These are phyloP conservation scores for Botia almorhae DNA, from an alignment of 2,797 vertebrate species.

Conservation along the genomic window DNA sequence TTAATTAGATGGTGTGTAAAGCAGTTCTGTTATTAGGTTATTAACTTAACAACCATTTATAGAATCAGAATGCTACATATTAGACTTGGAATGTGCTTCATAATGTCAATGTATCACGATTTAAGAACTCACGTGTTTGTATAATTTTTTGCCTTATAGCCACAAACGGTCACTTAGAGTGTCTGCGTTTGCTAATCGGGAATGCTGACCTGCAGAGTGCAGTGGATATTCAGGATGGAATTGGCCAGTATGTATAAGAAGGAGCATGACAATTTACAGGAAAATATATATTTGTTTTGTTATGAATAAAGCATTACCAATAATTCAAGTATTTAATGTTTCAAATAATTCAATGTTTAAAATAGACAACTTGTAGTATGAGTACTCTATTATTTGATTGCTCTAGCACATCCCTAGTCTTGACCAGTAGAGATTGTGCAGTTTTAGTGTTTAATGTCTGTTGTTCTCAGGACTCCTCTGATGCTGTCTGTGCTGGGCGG, in stretches of 20 bases:
- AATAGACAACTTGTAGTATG: too few relatives aligned
- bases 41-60: too few relatives aligned
- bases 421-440: neutral
- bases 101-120: too few relatives aligned
- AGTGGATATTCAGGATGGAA: slow-evolving; percentile 97
- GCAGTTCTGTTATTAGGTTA: too few relatives aligned
- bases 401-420: too few relatives aligned
- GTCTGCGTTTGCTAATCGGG: slow-evolving; percentile 94
- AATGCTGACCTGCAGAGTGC: slow-evolving; percentile 95
- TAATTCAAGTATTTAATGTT: neutral
- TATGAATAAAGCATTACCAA: neutral
- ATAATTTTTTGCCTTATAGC: slow-evolving; percentile 71
- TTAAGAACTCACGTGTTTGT: neutral
- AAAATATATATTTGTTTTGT: neutral
- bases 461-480: slow-evolving; percentile 87
- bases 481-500: slow-evolving; percentile 97
- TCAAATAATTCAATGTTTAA: too few relatives aligned
- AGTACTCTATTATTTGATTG: too few relatives aligned
- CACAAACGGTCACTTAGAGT: slow-evolving; percentile 97
- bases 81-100: neutral
- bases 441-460: neutral
- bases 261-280: too few relatives aligned
- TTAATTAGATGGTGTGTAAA: too few relatives aligned
- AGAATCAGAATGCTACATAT: neutral
- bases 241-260: slow-evolving; percentile 88